Conservation (phyloP, 2,797 vertebrate genomes). For the Thaleichthys pacificus region DNA sequence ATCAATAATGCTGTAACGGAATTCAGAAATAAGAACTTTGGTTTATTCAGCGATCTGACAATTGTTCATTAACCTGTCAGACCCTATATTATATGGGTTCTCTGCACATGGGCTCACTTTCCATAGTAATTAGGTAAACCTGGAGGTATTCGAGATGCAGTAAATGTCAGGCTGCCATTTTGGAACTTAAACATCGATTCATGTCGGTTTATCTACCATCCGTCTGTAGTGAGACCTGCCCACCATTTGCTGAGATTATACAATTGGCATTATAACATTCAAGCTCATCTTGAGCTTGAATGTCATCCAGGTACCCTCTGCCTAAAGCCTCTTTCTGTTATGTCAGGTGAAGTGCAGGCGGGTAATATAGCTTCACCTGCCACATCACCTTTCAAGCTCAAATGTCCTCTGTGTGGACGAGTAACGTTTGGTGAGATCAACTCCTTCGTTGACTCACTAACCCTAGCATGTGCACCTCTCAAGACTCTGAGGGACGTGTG, state of each 20-base stretch:
- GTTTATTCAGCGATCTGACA: slow-evolving; percentile 24
- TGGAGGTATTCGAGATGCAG: slow-evolving; percentile 1
- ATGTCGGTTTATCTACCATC: slow-evolving; percentile 6
- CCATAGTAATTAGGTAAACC: slow-evolving; percentile 14
- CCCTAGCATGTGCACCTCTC: slow-evolving; percentile 1
- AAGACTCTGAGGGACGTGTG: not conserved
- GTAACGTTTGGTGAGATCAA: slow-evolving; percentile 15
- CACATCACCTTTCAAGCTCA: not conserved
- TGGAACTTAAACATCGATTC: slow-evolving; percentile 10
- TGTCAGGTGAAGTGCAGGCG: slow-evolving; percentile 13
- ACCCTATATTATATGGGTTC: slow-evolving; percentile 13
- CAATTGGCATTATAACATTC: not conserved
- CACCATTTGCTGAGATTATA: not conserved
- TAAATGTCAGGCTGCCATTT: slow-evolving; percentile 20
- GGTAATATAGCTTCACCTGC: not conserved
- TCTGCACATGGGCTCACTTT: slow-evolving; percentile 10
- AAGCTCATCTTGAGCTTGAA: not conserved
- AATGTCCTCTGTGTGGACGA: slow-evolving; percentile 1
- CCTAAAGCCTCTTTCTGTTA: not conserved
- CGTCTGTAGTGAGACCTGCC: slow-evolving; percentile 8
- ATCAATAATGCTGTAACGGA: slow-evolving; percentile 46
- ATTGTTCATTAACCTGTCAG: slow-evolving; percentile 23
- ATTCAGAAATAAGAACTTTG: slow-evolving; percentile 17
- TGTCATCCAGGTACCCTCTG: not conserved
- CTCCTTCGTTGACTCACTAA: not conserved